Base-by-base conservation (phyloP, 64 coral and sea anemone species). In the Montipora capricornis region DNA sequence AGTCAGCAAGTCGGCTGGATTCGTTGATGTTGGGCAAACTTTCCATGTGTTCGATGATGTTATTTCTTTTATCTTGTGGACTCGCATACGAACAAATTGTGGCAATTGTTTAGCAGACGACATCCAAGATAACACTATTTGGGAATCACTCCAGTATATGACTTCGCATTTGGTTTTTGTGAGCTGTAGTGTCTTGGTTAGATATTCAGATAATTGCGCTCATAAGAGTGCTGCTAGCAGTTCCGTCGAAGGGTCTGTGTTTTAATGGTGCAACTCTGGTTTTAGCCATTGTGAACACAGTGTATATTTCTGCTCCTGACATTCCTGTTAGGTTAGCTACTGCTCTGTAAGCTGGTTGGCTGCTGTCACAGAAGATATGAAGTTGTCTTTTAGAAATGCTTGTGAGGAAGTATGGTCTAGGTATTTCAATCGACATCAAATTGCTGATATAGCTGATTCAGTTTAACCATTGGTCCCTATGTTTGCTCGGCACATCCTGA, bases 191-290 rank as follows among this genome's bases (percentile, higher is more conserved):
- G 77, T 81, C 47, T 80, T 81, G 55, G 2, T 80, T 9, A 81
- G 13, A 67, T 81, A 91, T 80, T 80, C 60, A 12, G 58, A 90
- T 50, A 81, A 61, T 85, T 91, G 50, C 68, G 82, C 74, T 48
- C 82, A 86, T 48, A 94, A 73, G 49, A 88, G 66, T 12, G 90
- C 92, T 58, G 92, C 84, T 60, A 87, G 20, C 15, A 93, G 77
- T 67, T 94, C 92, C n/a, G 89, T 71, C 45, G 92, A 46, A 89
- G 47, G 17, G 77, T 94, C 47, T 57, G 62, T 57, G 62, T 20
- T 82, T 89, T 94, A 2, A 94, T 0, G 62, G 85, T 59, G 78
- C 85, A 2, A 89, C 68, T 75, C 29, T 94, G 24, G 85, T 94
- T 81, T 94, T 76, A 57, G 76, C 73, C 67, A 94, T 88, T 9